Percentiles rank a stretch among this genome's conserved stretches.
Conservation (phyloP, 2,797 vertebrate species). For the Sardinella longiceps region DNA sequence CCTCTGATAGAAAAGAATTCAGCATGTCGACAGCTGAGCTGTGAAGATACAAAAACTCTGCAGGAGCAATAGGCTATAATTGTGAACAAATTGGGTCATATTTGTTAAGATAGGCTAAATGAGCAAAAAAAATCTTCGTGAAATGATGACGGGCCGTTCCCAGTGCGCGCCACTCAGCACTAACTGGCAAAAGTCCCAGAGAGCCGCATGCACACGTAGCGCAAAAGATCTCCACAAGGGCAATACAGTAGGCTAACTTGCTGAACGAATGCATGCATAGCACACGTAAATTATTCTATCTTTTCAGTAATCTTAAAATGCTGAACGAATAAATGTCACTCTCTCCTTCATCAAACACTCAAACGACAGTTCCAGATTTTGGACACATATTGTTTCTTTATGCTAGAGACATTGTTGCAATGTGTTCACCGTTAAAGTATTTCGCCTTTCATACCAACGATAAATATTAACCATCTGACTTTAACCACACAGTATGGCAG, state of each 20-base stretch:
- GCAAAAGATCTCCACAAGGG: neutral
- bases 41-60: too few relatives aligned
- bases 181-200: conserved; percentile 39
- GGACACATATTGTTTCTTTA: neutral
- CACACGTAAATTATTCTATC: too few relatives aligned
- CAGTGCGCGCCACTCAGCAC: conserved; percentile 39
- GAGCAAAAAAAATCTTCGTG: neutral
- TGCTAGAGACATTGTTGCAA: neutral
- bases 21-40: too few relatives aligned
- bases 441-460: neutral
- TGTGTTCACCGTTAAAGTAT: neutral
- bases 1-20: neutral
- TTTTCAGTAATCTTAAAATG: neutral
- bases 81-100: too few relatives aligned
- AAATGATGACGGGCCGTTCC: conserved; percentile 49
- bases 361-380: neutral
- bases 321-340: neutral
- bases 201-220: conserved; percentile 33
- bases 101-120: neutral
- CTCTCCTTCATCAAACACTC: neutral
- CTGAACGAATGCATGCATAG: neutral
- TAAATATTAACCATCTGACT: neutral
- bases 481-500: neutral
- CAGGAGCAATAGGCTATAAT: too few relatives aligned
- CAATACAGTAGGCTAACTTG: neutral